phyloP scores from a whole-genome alignment of 2,888 invertebrate species.

The Pyrgus malvae region DNA sequence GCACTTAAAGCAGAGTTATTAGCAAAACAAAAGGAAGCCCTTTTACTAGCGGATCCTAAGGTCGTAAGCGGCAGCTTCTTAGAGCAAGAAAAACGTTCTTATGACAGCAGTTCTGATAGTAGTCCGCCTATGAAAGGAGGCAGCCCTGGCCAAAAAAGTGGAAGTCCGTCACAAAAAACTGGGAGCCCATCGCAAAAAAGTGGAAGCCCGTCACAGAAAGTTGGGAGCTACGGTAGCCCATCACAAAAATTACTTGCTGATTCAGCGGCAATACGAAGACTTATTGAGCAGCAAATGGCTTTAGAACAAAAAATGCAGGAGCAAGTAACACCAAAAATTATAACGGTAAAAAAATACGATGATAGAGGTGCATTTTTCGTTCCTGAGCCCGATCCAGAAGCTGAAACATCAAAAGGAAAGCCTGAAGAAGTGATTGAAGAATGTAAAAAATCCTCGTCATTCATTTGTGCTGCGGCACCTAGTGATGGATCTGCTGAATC shows the following conservation, averaged over 20 bases:
- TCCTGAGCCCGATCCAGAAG: constrained; percentile 58
- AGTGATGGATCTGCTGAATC: constrained; percentile 77
- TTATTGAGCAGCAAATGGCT: constrained; percentile 76
- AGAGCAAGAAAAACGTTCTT: constrained; percentile 75
- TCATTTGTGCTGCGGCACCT: constrained; percentile 72
- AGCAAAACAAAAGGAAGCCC: constrained; percentile 92
- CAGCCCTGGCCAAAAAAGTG: constrained; percentile 63
- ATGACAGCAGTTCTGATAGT: constrained; percentile 83
- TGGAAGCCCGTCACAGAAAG: constrained; percentile 73
- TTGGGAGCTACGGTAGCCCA: constrained; percentile 71
- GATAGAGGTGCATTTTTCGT: constrained; percentile 76
- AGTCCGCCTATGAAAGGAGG: constrained; percentile 78
- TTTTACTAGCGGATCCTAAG: constrained; percentile 84
- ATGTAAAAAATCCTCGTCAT: constrained; percentile 66
- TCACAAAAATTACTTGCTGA: constrained; percentile 73
- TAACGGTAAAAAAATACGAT: constrained; percentile 74
- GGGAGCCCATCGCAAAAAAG: constrained; percentile 75
- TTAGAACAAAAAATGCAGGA: constrained; percentile 68
- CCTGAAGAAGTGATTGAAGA: constrained; percentile 60
- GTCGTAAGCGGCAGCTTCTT: constrained; percentile 72
- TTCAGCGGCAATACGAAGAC: constrained; percentile 71
- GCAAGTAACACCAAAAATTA: constrained; percentile 64
- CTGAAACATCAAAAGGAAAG: constrained; percentile 45
- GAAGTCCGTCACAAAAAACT: constrained; percentile 60
- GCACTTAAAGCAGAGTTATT: constrained; percentile 91